Percentiles rank a stretch among this genome's conserved stretches.
Conservation (phyloP, 2,797 vertebrate genomes). For the Cossypha dichroa region DNA sequence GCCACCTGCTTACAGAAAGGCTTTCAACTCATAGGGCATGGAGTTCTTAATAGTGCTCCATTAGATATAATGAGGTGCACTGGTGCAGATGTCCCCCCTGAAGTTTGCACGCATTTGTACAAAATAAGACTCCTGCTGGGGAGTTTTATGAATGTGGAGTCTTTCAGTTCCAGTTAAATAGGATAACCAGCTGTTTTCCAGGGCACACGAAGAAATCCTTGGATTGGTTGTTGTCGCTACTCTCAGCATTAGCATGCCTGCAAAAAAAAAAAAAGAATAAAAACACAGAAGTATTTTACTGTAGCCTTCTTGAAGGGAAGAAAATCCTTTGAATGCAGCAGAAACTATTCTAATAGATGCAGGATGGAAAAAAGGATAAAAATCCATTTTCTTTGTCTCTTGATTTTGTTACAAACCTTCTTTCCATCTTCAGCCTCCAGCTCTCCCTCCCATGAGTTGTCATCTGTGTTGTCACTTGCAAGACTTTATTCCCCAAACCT, state of each 20-base stretch:
- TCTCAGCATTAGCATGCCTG: background rate
- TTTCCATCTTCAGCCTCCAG: background rate
- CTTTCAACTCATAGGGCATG: background rate
- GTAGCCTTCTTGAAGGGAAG: background rate
- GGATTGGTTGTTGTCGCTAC: background rate
- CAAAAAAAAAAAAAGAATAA: background rate
- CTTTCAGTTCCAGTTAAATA: conserved; percentile 41
- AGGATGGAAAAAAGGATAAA: background rate
- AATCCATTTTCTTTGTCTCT: background rate
- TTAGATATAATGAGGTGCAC: conserved; percentile 27
- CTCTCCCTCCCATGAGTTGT: background rate
- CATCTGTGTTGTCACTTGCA: conserved; percentile 40
- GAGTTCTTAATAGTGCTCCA: conserved; percentile 21
- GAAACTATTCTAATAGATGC: background rate
- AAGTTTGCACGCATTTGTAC: conserved; percentile 14
- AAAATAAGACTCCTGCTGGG: conserved; percentile 49
- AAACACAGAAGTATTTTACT: background rate
- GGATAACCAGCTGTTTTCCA: conserved; percentile 39
- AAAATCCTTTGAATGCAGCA: background rate
- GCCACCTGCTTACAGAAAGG: conserved; percentile 39
- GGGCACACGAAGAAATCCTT: background rate
- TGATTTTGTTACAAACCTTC: conserved; percentile 20
- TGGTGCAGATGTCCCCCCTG: background rate
- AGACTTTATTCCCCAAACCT: conserved; percentile 29
- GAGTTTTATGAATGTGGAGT: conserved; percentile 11